A percentile compares a stretch with the other conserved stretches of the same genome.
These are phyloP conservation scores for Bombus sylvicola DNA, from an alignment of 1,140 invertebrate species.

Conservation along the genomic window DNA sequence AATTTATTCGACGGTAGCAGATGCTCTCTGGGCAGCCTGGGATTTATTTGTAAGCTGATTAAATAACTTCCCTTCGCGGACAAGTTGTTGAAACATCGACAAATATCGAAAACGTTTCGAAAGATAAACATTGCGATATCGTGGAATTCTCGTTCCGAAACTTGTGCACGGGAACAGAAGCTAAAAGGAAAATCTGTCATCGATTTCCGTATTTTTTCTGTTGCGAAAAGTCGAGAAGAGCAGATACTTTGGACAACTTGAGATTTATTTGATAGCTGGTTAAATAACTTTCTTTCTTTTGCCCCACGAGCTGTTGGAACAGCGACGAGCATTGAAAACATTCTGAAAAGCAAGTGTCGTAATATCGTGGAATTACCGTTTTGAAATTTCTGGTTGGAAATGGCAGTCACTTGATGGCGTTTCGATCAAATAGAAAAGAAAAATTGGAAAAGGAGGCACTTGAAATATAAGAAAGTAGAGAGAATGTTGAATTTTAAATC, in stretches of 20 bases:
- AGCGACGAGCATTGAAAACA: too few species aligned
- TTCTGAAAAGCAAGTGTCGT: too few species aligned
- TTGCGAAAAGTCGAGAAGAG: neutral
- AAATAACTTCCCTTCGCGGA: slow-evolving; percentile 19
- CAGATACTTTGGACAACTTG: too few species aligned
- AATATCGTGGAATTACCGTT: too few species aligned
- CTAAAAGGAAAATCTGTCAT: neutral
- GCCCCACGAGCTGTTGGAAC: too few species aligned
- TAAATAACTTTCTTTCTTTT: too few species aligned
- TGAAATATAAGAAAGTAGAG: neutral
- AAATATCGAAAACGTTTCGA: neutral
- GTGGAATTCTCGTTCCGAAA: neutral
- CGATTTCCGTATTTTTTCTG: neutral
- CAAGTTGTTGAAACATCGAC: neutral
- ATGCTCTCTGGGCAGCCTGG: neutral
- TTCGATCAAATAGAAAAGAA: too few species aligned
- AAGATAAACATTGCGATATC: neutral
- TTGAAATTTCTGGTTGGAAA: too few species aligned
- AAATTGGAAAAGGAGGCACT: too few species aligned
- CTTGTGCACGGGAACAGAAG: neutral
- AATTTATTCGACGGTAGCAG: slow-evolving; percentile 57
- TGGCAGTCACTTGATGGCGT: too few species aligned
- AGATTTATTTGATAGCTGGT: too few species aligned
- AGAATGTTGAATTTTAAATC: neutral
- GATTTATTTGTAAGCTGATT: slow-evolving; percentile 53